A percentile compares a stretch with the other conserved stretches of the same genome.
phyloP scores from a whole-genome alignment of 2,113 vertebrate species.

The Baryphthengus martii region DNA sequence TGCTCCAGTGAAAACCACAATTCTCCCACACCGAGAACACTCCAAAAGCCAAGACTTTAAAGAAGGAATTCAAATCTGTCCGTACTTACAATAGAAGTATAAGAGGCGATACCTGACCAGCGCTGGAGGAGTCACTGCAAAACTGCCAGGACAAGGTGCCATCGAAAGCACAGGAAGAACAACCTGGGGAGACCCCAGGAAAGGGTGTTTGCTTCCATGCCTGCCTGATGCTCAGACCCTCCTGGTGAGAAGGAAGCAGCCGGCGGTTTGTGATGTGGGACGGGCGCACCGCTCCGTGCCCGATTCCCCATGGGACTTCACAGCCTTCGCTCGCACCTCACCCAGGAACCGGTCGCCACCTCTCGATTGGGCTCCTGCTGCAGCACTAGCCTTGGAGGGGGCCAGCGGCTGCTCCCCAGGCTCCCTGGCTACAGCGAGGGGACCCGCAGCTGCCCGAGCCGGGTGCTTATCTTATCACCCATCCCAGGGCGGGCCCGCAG shows the following conservation, averaged over 20 bases:
- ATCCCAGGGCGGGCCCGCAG: rapidly evolving
- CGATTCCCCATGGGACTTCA: rapidly evolving
- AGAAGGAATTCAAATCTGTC: background rate
- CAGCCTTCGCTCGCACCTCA: background rate
- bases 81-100: background rate
- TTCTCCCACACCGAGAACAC: background rate
- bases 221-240: background rate
- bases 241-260: background rate
- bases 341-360: background rate
- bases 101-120: background rate
- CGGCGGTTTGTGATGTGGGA: rapidly evolving
- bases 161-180: rapidly evolving
- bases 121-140: background rate
- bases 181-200: background rate
- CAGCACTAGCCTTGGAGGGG: background rate
- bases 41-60: background rate
- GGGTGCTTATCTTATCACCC: background rate
- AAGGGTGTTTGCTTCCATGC: background rate
- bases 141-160: background rate
- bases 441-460: rapidly evolving
- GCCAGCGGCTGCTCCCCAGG: background rate
- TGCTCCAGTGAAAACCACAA: background rate
- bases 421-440: background rate
- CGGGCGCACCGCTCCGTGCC: rapidly evolving
- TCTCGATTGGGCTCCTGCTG: background rate